Base-by-base conservation (phyloP, 2,797 vertebrate species). In the Myotis daubentonii region DNA sequence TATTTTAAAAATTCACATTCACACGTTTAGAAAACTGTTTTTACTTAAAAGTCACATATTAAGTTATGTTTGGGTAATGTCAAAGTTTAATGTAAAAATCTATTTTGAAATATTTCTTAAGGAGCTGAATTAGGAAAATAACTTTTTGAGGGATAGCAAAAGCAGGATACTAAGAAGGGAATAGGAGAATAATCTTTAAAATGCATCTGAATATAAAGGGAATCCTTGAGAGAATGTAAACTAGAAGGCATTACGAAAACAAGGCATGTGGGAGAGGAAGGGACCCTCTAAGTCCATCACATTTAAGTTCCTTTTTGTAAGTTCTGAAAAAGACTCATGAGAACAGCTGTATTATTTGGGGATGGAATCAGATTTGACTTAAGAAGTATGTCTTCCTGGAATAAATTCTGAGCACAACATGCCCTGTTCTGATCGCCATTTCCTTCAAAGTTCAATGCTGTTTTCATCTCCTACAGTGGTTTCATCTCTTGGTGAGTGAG, bases 91-190 rank as follows among this genome's bases (percentile, higher is more conserved):
- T 85, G 36, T 41, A 19, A 95, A 47, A 38, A 51, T 19, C 36
- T 72, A 87, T 78, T 84, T 51, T 66, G 41, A 84, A 93, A 55
- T 95, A 84, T 87, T 75, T 95, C 20, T 75, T 41, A 91, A 81
- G 16, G 87, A 44, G 11, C 15, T 92, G n/a, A 47, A 76, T 68
- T 71, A 74, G 71, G 47, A 65, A 81, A 81, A 79, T 36, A 36
- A 62, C 49, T 55, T 86, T 12, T 65, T 62, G 60, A 55, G 7
- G 11, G 36, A 75, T 16, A 94, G 8, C 22, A 28, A 62, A 23
- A 62, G 49, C 28, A 25, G 20, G 12, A 65, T 82, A n/a, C 11
- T 78, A 47, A 91, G 68, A 89, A 68, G 3, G 15, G 49, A 92
- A 66, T n/a, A 68, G 16, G 71, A 94, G 47, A 84, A 47, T 82